Base-by-base conservation (phyloP, 2,113 vertebrate genomes). In the Narcine bancroftii region DNA sequence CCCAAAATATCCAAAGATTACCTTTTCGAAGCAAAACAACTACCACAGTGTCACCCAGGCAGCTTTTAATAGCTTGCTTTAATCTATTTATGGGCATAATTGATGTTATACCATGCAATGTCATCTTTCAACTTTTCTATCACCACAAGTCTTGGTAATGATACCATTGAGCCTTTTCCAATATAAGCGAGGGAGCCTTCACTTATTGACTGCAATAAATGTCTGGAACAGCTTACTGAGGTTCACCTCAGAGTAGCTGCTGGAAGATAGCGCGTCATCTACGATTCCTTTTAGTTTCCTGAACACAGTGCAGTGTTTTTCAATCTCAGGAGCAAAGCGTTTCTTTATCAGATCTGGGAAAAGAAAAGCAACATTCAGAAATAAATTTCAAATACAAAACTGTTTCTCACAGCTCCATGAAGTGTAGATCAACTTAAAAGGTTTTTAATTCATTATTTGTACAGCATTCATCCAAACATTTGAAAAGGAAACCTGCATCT, bases 171-270 rank as follows among this genome's bases (percentile, higher is more conserved):
- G 94, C 95, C 94, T 94, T 95, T 93, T 77, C 93, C 92, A n/a
- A n/a, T n/a, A n/a, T n/a, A 33, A 45, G 65, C 47, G 63, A 69
- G 65, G 42, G 3, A 39, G 19, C 72, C 93, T 93, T 92, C 92
- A 89, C 65, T 71, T 94, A 93, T 93, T 95, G 93, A 94, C 93
- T 36, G 94, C 47, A 45, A 1, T 94, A 93, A 93, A 0, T 0
- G 93, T 50, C 94, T 96, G 96, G 94, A 99, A 99, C 94, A 99
- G 97, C 93, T 97, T 98, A 95, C 97, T 92, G 56, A 99, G 97
- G 95, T 99, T 97, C 93, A 99, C 97, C 95, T 99, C 97, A 0
- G 97, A 98, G 96, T 99, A 99, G 94, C 96, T 94, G 53, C 98
- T 99, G 94, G 93, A 93, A 47, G 95, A 95, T 93, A 99, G 95